These are phyloP conservation scores for Mormoops blainvillei DNA, from an alignment of 2,113 vertebrate genomes.

Conservation along the genomic window DNA sequence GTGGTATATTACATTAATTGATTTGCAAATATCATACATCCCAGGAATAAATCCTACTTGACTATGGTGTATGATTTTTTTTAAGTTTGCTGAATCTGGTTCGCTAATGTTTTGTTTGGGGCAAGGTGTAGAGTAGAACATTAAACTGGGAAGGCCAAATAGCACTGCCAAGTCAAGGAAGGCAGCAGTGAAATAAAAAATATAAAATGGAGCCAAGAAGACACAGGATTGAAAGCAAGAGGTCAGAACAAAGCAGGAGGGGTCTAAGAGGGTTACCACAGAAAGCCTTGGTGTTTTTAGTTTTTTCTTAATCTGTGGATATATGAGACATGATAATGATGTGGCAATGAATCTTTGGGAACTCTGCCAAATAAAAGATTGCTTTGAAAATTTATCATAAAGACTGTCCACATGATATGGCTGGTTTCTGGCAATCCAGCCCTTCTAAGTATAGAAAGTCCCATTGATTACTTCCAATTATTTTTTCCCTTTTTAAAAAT, in stretches of 20 bases:
- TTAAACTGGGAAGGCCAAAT: not conserved
- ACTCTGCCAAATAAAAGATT: constrained; percentile 33
- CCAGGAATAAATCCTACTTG: no score
- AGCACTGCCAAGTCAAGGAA: not conserved
- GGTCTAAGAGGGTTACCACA: not conserved
- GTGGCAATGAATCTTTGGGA: constrained; percentile 35
- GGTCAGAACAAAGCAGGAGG: not conserved
- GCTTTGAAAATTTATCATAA: constrained; percentile 55
- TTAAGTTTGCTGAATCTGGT: no score
- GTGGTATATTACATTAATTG: no score
- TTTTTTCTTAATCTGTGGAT: not conserved
- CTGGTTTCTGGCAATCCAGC: constrained; percentile 24
- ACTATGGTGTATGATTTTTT: no score
- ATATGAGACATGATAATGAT: constrained; percentile 9
- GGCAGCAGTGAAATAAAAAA: not conserved
- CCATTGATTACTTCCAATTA: constrained; percentile 54
- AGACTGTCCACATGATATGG: constrained; percentile 4
- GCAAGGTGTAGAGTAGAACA: not conserved
- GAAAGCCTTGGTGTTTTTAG: not conserved
- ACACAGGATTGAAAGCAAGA: not conserved
- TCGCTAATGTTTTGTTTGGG: not conserved
- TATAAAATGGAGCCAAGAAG: not conserved
- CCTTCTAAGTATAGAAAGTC: constrained; percentile 7
- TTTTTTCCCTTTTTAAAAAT: constrained; percentile 39
- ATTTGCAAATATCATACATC: no score